Evolutionary conservation across 2,888 invertebrate genomes (phyloP), one percentile per base, ranked within the genome.

Genomic region (Epistrophe grossulariae): DNA sequence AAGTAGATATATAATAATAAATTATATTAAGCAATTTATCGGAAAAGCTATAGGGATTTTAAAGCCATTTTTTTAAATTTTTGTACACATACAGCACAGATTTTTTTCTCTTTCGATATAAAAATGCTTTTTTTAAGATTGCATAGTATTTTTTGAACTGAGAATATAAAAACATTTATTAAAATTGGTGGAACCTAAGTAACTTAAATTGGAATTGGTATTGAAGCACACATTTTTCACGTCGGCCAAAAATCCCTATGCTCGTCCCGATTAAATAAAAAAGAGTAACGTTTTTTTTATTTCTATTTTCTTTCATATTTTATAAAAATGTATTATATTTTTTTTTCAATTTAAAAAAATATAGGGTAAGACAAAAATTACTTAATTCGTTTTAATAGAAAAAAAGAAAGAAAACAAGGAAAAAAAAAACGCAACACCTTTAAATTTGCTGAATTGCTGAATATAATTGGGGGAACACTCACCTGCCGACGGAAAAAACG

Each of bases 191-290:
- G 70, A 82, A 71, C 85, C 85, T 87, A 83, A 48, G 17, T 59
- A 62, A 78, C 52, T 64, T 70, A 48, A 24, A 55, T 19, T 72
- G 64, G 59, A 66, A 79, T 84, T 89, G 80, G 50, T 78, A 76
- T 68, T 82, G 71, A 78, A 83, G 57, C 82, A 84, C 79, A 88
- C 80, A 88, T 88, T 90, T 91, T 91, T 91, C 91, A 91, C 93
- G 92, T 93, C 93, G 93, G 93, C 93, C 93, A 93, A 93, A 91
- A 93, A 93, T 93, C 93, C 93, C 93, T 93, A 93, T 91, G 93
- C 93, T 93, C 91, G 92, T 92, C 91, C 93, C 93, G 92, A 92
- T 92, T 91, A 81, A 84, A 83, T 84, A 83, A 83, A 84, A 55
- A 74, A 84, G 77, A 77, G 77, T 83, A 71, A 87, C 82, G 88